These are phyloP conservation scores for Halictus ligatus DNA, from an alignment of 2,888 invertebrate species.

Conservation along the genomic window DNA sequence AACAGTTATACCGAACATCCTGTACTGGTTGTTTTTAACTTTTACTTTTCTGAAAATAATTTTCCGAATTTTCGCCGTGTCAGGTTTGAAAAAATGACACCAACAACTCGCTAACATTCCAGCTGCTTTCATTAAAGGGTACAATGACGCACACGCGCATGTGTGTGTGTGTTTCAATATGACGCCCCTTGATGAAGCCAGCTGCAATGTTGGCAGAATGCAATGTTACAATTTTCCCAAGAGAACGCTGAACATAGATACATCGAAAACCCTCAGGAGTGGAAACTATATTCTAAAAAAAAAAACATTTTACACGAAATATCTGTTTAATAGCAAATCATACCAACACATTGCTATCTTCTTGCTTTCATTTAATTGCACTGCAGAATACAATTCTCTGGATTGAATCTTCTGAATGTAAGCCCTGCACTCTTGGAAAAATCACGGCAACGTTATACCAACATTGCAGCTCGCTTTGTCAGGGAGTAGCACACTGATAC, in stretches of 20 bases:
- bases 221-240: neutral
- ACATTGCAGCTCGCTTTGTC: neutral
- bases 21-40: no score
- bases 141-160: neutral
- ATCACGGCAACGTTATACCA: neutral
- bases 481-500: neutral
- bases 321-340: neutral
- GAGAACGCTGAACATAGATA: neutral
- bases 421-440: neutral
- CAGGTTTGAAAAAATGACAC: neutral
- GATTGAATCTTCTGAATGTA: neutral
- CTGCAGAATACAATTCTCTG: neutral
- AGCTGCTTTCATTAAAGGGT: neutral
- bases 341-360: neutral
- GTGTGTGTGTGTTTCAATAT: neutral
- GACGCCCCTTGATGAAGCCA: neutral
- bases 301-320: neutral
- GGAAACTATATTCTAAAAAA: neutral
- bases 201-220: neutral
- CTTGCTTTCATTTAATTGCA: neutral
- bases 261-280: neutral
- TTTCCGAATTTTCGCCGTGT: neutral
- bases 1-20: no score
- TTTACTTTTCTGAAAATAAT: no score
- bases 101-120: neutral